Conservation (phyloP, 2,888 invertebrate genomes). For the Luperina testacea region DNA sequence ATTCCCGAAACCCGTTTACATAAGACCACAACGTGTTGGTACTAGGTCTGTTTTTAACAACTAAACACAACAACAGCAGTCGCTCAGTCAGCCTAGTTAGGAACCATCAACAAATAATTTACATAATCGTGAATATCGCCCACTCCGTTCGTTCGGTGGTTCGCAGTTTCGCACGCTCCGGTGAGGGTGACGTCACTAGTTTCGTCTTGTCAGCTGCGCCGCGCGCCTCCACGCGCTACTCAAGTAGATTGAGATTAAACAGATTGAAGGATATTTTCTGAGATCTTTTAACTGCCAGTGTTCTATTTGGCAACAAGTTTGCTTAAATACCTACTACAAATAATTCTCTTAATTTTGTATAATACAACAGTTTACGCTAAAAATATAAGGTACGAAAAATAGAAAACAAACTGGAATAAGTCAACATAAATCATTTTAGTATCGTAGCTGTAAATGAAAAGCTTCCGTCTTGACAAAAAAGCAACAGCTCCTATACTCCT, state of each 20-base stretch:
- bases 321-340: conserved; percentile 4
- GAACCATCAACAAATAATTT: conserved; percentile 47
- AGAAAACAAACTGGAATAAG: not conserved
- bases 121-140: conserved; percentile 40
- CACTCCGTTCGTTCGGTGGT: not conserved
- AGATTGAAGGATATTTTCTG: conserved; percentile 24
- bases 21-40: not conserved
- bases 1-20: not conserved
- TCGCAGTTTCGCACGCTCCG: conserved; percentile 13
- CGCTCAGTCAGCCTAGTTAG: conserved; percentile 11
- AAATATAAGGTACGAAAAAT: not conserved
- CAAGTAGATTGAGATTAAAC: conserved; percentile 28
- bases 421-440: not conserved
- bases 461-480: conserved; percentile 20
- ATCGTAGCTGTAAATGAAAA: conserved; percentile 16
- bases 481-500: conserved; percentile 9
- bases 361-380: not conserved
- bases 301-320: not conserved
- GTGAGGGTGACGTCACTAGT: conserved; percentile 19
- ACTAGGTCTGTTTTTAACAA: conserved; percentile 20
- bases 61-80: conserved; percentile 11
- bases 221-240: not conserved
- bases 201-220: conserved; percentile 13
- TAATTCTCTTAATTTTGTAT: not conserved
- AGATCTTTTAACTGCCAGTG: conserved; percentile 14